Evolutionary conservation across 2,113 vertebrate genomes (phyloP).

Genomic region (Brienomyrus brachyistius): DNA sequence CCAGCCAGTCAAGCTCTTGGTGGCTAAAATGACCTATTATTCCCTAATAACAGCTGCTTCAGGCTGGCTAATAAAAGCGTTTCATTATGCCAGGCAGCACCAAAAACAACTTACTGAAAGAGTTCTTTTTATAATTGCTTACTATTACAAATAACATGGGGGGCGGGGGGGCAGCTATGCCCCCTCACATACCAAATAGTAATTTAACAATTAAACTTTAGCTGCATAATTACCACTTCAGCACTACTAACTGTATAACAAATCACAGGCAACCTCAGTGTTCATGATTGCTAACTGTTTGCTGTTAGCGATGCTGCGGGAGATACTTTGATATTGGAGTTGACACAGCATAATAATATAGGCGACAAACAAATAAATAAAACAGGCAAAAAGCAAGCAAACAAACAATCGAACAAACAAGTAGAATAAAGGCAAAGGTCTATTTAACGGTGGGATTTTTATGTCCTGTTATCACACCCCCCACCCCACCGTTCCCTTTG

Average conservation of each 20-base stretch:
- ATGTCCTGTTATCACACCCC: not conserved
- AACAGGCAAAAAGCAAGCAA: not conserved
- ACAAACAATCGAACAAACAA: not conserved
- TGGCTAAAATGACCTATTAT: conserved; percentile 80
- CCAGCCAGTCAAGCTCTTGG: conserved; percentile 62
- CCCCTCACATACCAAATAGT: conserved; percentile 71
- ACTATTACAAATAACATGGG: conserved; percentile 77
- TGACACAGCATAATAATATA: not conserved
- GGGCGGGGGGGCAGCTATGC: conserved; percentile 56
- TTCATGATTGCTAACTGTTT: not conserved
- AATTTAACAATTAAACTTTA: conserved; percentile 85
- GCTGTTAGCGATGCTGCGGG: not conserved
- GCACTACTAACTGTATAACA: conserved; percentile 50
- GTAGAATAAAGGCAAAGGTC: not conserved
- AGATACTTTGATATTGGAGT: not conserved
- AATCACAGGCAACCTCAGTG: not conserved
- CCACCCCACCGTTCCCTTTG: not conserved
- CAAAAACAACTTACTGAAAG: conserved; percentile 79
- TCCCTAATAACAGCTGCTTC: conserved; percentile 80
- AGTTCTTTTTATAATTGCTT: conserved; percentile 88
- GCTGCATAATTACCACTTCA: conserved; percentile 64
- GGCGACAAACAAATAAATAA: not conserved
- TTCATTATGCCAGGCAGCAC: conserved; percentile 73
- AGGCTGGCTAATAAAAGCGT: conserved; percentile 73
- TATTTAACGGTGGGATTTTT: not conserved